Evolutionary conservation across 2,797 vertebrate species (phyloP).

Genomic region (Bradypodion ventrale): DNA sequence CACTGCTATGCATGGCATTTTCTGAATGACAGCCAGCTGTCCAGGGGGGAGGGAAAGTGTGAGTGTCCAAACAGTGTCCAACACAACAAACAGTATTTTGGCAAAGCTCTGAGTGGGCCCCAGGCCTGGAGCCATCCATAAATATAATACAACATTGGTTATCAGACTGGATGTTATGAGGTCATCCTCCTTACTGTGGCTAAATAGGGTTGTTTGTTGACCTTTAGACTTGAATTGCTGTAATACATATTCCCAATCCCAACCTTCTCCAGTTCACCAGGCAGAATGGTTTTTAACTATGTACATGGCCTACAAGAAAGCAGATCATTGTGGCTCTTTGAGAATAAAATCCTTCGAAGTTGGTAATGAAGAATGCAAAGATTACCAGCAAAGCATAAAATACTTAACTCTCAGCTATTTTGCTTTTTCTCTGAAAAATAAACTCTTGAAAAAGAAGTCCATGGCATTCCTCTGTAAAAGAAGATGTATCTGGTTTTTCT

Average conservation of each 20-base stretch:
- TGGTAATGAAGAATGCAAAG: background rate
- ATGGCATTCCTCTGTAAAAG: background rate
- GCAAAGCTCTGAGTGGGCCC: background rate
- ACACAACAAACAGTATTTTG: background rate
- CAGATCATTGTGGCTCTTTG: background rate
- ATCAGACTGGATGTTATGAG: conserved; percentile 4
- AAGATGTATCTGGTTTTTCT: background rate
- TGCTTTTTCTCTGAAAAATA: background rate
- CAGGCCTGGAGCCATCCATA: background rate
- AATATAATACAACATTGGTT: background rate
- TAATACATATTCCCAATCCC: background rate
- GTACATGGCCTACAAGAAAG: background rate
- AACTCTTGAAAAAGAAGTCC: background rate
- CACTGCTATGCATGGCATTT: background rate
- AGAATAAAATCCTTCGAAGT: background rate
- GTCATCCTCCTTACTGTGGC: background rate
- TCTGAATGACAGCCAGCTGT: conserved; percentile 12
- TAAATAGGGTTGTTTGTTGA: conserved; percentile 18
- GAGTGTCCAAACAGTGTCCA: background rate
- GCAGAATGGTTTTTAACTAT: conserved; percentile 4
- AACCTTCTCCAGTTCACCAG: background rate
- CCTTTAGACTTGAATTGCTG: background rate
- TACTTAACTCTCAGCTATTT: background rate
- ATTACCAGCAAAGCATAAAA: background rate
- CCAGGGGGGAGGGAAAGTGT: too few species aligned